Evolutionary conservation across 2,797 vertebrate genomes (phyloP).

Genomic region (Falco concolor): DNA sequence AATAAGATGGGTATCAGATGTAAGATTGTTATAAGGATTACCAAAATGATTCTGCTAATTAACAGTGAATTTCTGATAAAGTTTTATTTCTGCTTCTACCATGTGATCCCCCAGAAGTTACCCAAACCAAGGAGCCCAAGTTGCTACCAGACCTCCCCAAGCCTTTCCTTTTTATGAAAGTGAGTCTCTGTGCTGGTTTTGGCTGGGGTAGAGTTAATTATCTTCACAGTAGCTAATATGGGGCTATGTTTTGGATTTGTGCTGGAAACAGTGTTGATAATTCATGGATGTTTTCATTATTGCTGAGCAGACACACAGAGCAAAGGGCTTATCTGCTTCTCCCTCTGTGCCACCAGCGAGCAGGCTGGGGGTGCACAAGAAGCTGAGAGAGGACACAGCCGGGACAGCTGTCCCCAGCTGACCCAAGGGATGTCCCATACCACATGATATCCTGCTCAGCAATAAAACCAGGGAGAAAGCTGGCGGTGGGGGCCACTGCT

Average conservation of each 20-base stretch:
- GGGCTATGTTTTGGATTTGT: neutral
- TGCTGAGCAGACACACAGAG: neutral
- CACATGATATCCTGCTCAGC: too few relatives aligned
- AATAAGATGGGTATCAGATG: neutral
- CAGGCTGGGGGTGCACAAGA: neutral
- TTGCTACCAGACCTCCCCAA: neutral
- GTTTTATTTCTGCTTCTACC: neutral
- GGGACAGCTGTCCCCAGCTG: neutral
- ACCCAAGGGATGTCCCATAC: too few relatives aligned
- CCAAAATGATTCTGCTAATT: neutral
- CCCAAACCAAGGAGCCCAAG: neutral
- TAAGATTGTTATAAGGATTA: neutral
- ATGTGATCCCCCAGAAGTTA: neutral
- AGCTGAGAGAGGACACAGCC: neutral
- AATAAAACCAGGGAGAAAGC: too few relatives aligned
- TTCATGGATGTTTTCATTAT: neutral
- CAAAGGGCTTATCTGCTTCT: too few relatives aligned
- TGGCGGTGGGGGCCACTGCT: too few relatives aligned
- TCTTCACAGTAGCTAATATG: neutral
- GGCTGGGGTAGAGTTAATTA: neutral
- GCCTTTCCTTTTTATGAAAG: neutral
- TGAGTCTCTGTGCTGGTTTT: neutral
- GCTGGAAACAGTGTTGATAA: neutral
- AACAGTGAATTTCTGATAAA: neutral
- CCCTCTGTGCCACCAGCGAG: too few relatives aligned